Percentiles rank a stretch among this genome's conserved stretches.
These are phyloP conservation scores for Caenorhabditis sp. DNA, from an alignment of 2,888 invertebrate genomes.

Conservation along the genomic window DNA sequence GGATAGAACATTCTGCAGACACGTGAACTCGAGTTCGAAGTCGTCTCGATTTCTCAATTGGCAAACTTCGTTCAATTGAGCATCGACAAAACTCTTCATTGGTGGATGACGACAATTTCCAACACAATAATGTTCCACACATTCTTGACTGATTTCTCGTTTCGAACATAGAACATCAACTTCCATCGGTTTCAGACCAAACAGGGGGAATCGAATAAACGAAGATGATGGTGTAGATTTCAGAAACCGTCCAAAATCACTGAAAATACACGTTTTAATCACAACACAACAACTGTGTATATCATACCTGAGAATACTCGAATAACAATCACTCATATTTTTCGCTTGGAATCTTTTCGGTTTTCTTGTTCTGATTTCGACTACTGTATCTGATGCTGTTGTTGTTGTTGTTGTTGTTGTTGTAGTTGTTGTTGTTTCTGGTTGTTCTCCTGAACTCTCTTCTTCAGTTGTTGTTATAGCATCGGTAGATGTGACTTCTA, in stretches of 20 bases:
- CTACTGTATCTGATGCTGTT: too few relatives aligned
- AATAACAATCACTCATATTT: slow-evolving; percentile 40
- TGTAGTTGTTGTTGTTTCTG: neutral
- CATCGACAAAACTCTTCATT: slow-evolving; percentile 39
- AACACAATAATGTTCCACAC: slow-evolving; percentile 29
- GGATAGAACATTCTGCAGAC: slow-evolving; percentile 29
- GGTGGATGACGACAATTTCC: slow-evolving; percentile 36
- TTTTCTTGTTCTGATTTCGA: neutral
- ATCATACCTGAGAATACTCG: slow-evolving; percentile 27
- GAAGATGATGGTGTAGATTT: slow-evolving; percentile 28
- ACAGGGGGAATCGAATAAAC: slow-evolving; percentile 36
- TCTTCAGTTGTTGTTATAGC: neutral
- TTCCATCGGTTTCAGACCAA: slow-evolving; percentile 38
- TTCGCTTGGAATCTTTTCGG: slow-evolving; percentile 14
- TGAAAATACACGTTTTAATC: slow-evolving; percentile 1
- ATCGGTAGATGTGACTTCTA: neutral
- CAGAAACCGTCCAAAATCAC: slow-evolving; percentile 36
- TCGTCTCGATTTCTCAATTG: slow-evolving; percentile 10
- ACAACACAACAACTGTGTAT: too few relatives aligned
- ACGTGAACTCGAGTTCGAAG: slow-evolving; percentile 32
- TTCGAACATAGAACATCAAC: slow-evolving; percentile 36
- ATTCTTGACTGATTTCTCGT: slow-evolving; percentile 23
- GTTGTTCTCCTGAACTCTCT: neutral
- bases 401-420: neutral
- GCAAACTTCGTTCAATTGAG: slow-evolving; percentile 28